Percentiles rank a stretch among this genome's conserved stretches.
Evolutionary conservation across 2,113 vertebrate species (phyloP).

Genomic region (Pelobates fuscus): DNA sequence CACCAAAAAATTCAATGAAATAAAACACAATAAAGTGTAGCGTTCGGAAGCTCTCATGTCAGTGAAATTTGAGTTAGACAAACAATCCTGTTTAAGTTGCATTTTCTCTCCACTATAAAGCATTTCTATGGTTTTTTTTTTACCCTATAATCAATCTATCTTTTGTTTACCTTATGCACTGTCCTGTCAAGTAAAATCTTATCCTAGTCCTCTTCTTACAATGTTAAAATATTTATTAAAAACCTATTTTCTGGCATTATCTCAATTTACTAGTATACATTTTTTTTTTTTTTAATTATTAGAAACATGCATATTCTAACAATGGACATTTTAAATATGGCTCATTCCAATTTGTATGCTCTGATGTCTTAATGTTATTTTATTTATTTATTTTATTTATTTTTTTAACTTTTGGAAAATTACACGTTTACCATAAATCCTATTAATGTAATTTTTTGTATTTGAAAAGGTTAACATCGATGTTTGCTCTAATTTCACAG

Average conservation of each 20-base stretch:
- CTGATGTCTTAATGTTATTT: no score
- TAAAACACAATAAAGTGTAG: slow-evolving; percentile 42
- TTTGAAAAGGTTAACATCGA: slow-evolving; percentile 13
- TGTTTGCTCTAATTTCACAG: slow-evolving; percentile 13
- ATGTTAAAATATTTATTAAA: slow-evolving; percentile 46
- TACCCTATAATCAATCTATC: slow-evolving; percentile 44
- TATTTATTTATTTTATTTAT: no score
- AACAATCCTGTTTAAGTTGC: slow-evolving; percentile 41
- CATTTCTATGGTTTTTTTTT: slow-evolving; percentile 34
- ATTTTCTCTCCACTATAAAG: slow-evolving; percentile 38
- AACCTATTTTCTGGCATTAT: no score
- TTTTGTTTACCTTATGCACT: slow-evolving; percentile 32
- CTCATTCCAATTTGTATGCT: no score
- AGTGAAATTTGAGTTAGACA: slow-evolving; percentile 41
- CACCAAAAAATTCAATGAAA: slow-evolving; percentile 35
- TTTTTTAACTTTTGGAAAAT: no score
- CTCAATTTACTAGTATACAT: no score
- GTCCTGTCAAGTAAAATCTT: slow-evolving; percentile 11
- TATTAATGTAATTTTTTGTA: slow-evolving; percentile 10
- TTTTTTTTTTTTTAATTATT: background rate
- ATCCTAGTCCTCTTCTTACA: slow-evolving; percentile 12
- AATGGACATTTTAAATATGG: no score
- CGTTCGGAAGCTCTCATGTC: slow-evolving; percentile 28
- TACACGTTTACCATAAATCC: background rate
- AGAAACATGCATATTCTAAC: background rate